Base-by-base conservation (phyloP, 1,140 invertebrate genomes). In the Myzus persicae region DNA sequence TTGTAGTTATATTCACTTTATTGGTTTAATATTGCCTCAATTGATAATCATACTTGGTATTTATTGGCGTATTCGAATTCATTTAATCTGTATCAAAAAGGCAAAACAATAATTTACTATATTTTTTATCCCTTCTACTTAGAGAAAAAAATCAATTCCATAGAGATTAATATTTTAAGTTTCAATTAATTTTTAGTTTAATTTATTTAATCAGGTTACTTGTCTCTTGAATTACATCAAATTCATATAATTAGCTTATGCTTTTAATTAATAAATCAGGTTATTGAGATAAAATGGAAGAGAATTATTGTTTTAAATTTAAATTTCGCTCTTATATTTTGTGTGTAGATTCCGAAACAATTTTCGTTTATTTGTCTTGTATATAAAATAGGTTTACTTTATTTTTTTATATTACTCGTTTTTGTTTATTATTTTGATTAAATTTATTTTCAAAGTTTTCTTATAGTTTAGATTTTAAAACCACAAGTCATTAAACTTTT, bases 361-460 rank as follows among this genome's bases (percentile, higher is more conserved):
- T 40, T 84, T 84, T 11, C 40, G 20, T 42, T 84, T 76, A 67
- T 76, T n/a, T 76, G n/a, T 76, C 31, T 76, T 7, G 20, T 38
- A 9, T 22, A 51, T 51, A 51, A 51, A 20, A 51, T 51, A 9
- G 9, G 24, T 36, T n/a, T n/a, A 82, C 24, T 26, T 38, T n/a
- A n/a, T n/a, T n/a, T n/a, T n/a, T n/a, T n/a, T n/a, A n/a, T n/a
- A n/a, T n/a, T n/a, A n/a, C 42, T 44, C 42, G 22, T 11, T 22
- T 42, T 42, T 84, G 9, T 84, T 84, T 82, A 82, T 82, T 84
- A 11, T 84, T 84, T 84, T 24, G 22, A 26, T 26, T 42, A 84
- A 26, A 84, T 84, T 42, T 26, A 84, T 84, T 84, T 84, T 84
- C 24, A 42, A 84, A 84, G 82, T 84, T 40, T 84, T 84, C 20